Conservation (phyloP, 2,797 vertebrate species). For the Hippoglossus hippoglossus region DNA sequence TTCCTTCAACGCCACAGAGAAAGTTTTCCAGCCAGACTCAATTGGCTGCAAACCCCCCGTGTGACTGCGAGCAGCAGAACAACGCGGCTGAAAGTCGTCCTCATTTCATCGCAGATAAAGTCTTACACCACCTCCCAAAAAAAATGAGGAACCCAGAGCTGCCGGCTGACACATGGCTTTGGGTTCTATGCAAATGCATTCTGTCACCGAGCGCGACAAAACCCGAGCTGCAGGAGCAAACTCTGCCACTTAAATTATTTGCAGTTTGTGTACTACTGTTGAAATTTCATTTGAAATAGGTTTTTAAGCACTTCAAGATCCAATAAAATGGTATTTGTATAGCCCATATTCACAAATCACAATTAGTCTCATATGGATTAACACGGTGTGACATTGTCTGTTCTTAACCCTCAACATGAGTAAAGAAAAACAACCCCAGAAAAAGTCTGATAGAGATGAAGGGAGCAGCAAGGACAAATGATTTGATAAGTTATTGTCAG, state of each 20-base stretch:
- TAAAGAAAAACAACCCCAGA: no score
- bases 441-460: no score
- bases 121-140: slow-evolving; percentile 5
- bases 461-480: no score
- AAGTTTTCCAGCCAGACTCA: background rate
- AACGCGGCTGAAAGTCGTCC: slow-evolving; percentile 24
- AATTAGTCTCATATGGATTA: no score
- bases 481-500: no score
- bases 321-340: no score
- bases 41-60: background rate
- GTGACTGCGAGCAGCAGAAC: slow-evolving; percentile 12
- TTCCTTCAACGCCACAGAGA: slow-evolving; percentile 6
- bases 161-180: slow-evolving; percentile 23
- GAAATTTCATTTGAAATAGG: no score
- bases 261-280: background rate
- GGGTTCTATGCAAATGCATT: slow-evolving; percentile 31
- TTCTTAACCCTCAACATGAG: no score
- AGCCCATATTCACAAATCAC: no score
- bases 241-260: background rate
- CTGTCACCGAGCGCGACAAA: slow-evolving; percentile 37
- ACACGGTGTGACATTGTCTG: no score
- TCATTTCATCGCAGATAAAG: slow-evolving; percentile 26
- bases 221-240: slow-evolving; percentile 12
- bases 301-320: background rate
- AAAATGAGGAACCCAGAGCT: slow-evolving; percentile 31